phyloP scores from a whole-genome alignment of 2,113 vertebrate species.

The Ammospiza caudacuta region DNA sequence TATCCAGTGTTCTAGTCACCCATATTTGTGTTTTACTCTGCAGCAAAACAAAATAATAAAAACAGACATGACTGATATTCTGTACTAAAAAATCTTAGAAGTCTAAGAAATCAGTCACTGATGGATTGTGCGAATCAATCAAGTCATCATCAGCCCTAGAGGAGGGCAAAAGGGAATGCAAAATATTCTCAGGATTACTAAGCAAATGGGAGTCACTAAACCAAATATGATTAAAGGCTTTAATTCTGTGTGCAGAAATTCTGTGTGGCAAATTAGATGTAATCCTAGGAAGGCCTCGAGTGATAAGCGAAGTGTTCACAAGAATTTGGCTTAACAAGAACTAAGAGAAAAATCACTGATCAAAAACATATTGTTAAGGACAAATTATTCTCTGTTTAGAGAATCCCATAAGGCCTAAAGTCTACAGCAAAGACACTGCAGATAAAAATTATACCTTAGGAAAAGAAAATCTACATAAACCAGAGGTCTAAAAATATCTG shows the following conservation, averaged over 20 bases:
- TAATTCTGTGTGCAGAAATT: slow-evolving; percentile 56
- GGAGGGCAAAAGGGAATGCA: neutral
- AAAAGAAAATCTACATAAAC: neutral
- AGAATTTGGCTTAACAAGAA: slow-evolving; percentile 8
- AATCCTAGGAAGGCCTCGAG: slow-evolving; percentile 4
- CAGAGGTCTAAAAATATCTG: neutral
- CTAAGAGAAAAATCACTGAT: neutral
- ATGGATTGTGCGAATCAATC: neutral
- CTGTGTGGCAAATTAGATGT: slow-evolving; percentile 20
- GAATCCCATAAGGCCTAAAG: neutral
- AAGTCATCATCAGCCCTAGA: neutral
- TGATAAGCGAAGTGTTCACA: slow-evolving; percentile 7
- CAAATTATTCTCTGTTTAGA: neutral
- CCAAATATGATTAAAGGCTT: slow-evolving; percentile 45
- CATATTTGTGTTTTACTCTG: neutral
- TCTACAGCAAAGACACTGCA: neutral
- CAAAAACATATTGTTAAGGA: neutral
- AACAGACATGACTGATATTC: neutral
- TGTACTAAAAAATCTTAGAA: neutral
- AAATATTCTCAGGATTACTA: neutral
- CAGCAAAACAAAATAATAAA: neutral
- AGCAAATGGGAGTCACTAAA: slow-evolving; percentile 44
- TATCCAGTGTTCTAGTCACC: neutral
- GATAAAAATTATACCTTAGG: slow-evolving; percentile 8
- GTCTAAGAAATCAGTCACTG: neutral